These are phyloP conservation scores for Kryptopterus vitreolus DNA, from an alignment of 2,797 vertebrate genomes.

Conservation along the genomic window DNA sequence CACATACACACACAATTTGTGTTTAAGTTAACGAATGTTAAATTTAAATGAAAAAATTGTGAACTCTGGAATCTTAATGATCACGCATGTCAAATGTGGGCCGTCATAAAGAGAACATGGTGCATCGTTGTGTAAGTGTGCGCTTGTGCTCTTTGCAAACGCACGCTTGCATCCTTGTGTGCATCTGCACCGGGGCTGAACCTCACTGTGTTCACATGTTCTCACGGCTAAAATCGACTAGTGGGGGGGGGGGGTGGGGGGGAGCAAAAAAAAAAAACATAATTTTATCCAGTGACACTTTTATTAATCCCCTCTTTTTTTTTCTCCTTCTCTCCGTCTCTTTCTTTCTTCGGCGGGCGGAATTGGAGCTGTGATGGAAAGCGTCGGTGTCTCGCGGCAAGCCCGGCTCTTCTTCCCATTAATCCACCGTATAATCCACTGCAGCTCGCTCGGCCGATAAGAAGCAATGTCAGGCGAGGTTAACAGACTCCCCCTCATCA, in stretches of 20 bases:
- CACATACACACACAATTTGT: no score
- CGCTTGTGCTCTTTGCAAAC: neutral
- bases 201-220: neutral
- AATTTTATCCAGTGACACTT: conserved; percentile 33
- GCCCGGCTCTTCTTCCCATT: conserved; percentile 29
- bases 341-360: neutral
- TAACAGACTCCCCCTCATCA: conserved; percentile 30
- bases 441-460: conserved; percentile 33
- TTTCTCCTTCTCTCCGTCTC: conserved; percentile 17
- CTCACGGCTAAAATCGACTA: neutral
- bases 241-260: no score
- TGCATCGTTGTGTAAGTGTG: neutral
- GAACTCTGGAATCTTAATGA: neutral
- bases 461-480: conserved; percentile 49
- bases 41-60: neutral
- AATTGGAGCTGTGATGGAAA: conserved; percentile 29
- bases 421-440: conserved; percentile 46
- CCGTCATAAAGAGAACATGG: neutral
- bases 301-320: conserved; percentile 39
- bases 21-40: neutral
- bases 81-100: neutral
- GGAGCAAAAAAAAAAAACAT: conserved; percentile 1
- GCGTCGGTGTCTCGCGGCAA: conserved; percentile 3
- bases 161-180: neutral
- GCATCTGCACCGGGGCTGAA: conserved; percentile 3